These are phyloP conservation scores for Hycleus phaleratus DNA, from an alignment of 1,140 invertebrate genomes.

Conservation along the genomic window DNA sequence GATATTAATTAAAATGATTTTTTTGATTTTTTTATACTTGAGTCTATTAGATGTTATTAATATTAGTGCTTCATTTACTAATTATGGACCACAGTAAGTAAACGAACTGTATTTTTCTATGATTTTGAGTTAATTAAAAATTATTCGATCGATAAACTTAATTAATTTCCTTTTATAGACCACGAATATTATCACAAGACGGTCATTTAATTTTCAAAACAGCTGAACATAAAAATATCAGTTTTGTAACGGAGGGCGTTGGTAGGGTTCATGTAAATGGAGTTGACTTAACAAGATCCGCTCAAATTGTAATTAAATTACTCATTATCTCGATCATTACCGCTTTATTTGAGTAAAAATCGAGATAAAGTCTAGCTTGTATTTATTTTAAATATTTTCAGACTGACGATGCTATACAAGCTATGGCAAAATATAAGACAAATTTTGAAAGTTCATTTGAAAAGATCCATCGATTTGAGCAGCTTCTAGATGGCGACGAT, in stretches of 20 bases:
- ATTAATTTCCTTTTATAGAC: constrained; percentile 39
- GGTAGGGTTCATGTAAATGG: constrained; percentile 55
- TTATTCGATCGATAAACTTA: background rate
- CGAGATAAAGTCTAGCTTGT: too few species aligned
- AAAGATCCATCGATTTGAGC: constrained; percentile 25
- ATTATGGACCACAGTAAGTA: too few species aligned
- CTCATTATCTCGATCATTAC: background rate
- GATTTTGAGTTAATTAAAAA: too few species aligned
- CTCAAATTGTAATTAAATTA: constrained; percentile 40
- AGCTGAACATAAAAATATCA: constrained; percentile 57
- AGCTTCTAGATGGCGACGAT: background rate
- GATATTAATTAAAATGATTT: too few species aligned
- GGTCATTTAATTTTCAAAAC: constrained; percentile 58
- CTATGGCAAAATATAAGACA: constrained; percentile 41
- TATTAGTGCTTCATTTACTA: too few species aligned
- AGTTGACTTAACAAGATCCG: constrained; percentile 47
- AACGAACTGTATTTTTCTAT: too few species aligned
- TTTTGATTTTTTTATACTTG: too few species aligned
- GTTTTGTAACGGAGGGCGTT: constrained; percentile 50
- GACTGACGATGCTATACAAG: constrained; percentile 39
- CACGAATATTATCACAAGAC: constrained; percentile 52
- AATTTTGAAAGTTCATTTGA: constrained; percentile 11
- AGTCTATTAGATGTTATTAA: too few species aligned
- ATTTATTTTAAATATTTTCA: constrained; percentile 22
- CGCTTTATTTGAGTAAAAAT: too few species aligned